Evolutionary conservation across 2,888 invertebrate genomes (phyloP), one percentile per base, ranked within the genome.

Genomic region (Nymphalis polychloros): DNA sequence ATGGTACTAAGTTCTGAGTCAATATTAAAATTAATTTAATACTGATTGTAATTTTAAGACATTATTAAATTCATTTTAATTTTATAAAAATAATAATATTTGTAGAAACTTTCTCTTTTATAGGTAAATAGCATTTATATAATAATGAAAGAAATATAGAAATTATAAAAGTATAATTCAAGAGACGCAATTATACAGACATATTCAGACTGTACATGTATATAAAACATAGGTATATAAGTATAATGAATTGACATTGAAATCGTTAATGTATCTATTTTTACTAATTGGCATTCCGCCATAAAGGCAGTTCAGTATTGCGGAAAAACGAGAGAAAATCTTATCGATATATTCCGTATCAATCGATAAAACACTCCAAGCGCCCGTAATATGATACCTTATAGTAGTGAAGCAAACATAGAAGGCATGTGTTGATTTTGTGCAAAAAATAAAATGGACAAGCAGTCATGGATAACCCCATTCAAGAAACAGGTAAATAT

Each of bases 401-500:
- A 23, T 41, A 46, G 41, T 41, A 20, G 63, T 57, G 41, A 35
- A 19, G 19, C 19, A 41, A 57, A 57, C 8, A 35, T n/a, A 35
- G 46, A n/a, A 61, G 60, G 19, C 49, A 55, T 49, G 69, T 13
- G 48, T 19, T 48, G 47, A 46, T 47, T 59, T 52, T 27, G 19
- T 59, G 61, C 17, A 50, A 16, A 31, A 31, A 50, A 49, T 47
- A 63, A 59, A 61, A 77, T 76, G 78, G 74, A 69, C 1, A 76
- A 78, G 16, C 52, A 55, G 69, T 53, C 72, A 60, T 79, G 79
- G 78, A 76, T 78, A n/a, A 77, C 81, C 17, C 81, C 80, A 1
- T 81, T 79, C 74, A 77, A 78, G 46, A 80, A 77, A 73, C 81
- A 81, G 75, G 81, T 80, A 73, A 55, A 17, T 55, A 17, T 55